These are phyloP conservation scores for Varanus salvator DNA, from an alignment of 2,113 vertebrate species.

Conservation along the genomic window DNA sequence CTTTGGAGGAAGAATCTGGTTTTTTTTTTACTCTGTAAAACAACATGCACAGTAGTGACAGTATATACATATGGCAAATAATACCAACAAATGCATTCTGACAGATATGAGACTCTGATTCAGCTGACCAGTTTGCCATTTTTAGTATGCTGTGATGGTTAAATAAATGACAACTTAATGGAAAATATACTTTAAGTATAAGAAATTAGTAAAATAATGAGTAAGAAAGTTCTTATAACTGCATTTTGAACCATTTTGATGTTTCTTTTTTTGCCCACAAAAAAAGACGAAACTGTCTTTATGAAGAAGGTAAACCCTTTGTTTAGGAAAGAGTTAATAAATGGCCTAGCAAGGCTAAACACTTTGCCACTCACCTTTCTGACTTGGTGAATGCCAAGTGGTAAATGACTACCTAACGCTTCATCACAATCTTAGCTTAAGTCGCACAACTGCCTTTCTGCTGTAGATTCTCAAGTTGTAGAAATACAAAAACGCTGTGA, in stretches of 20 bases:
- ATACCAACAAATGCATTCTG: neutral
- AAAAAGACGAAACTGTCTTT: neutral
- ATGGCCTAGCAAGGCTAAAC: neutral
- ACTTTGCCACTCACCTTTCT: neutral
- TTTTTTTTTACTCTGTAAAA: neutral
- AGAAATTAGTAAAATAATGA: neutral
- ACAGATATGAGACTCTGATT: neutral
- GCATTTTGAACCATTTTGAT: too few relatives aligned
- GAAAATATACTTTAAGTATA: neutral
- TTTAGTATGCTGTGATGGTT: neutral
- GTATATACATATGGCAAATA: neutral
- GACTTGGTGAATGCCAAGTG: neutral
- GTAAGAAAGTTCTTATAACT: neutral
- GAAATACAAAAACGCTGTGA: neutral
- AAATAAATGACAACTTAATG: neutral
- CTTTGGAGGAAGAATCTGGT: too few relatives aligned
- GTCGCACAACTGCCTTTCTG: neutral
- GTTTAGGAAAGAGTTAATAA: neutral
- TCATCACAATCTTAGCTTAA: neutral
- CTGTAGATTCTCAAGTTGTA: neutral
- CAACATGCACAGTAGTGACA: neutral
- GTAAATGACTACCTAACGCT: neutral
- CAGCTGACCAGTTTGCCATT: neutral
- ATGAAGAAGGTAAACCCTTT: neutral
- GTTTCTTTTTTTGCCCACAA: neutral